Conservation (phyloP, 2,888 invertebrate genomes). For the Subacronicta megacephala region DNA sequence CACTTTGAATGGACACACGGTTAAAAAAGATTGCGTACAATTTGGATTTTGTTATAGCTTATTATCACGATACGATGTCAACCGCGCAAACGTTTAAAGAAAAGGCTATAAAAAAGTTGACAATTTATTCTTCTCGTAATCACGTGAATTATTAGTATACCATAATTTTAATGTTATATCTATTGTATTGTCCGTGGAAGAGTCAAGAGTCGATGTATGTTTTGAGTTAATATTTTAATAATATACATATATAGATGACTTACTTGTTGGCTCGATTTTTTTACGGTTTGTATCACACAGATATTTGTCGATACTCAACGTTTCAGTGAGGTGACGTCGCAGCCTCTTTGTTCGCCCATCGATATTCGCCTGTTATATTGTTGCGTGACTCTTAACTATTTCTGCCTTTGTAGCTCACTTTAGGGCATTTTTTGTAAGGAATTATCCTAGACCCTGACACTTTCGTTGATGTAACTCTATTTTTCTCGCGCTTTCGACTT, state of each 20-base stretch:
- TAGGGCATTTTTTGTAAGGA: conserved; percentile 57
- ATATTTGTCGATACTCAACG: conserved; percentile 74
- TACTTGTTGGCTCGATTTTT: neutral
- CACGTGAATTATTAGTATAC: no score
- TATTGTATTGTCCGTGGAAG: no score
- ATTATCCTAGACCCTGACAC: conserved; percentile 53
- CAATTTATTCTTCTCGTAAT: no score
- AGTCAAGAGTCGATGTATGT: no score
- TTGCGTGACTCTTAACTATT: conserved; percentile 70
- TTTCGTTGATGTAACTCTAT: conserved; percentile 44
- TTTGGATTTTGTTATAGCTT: neutral
- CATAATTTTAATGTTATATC: no score
- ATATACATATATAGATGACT: neutral
- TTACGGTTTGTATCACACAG: conserved; percentile 57
- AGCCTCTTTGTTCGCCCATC: conserved; percentile 72
- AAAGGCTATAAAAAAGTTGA: no score
- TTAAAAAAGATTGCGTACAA: conserved; percentile 2
- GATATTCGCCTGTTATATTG: conserved; percentile 71
- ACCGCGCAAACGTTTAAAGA: no score
- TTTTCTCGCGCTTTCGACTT: conserved; percentile 33
- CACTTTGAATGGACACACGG: conserved; percentile 63
- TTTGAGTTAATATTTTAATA: no score
- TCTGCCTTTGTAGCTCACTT: conserved; percentile 63
- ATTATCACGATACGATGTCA: neutral
- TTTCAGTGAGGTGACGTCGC: conserved; percentile 66